Evolutionary conservation across 1,140 invertebrate genomes (phyloP).

Genomic region (Neodiprion virginianus): DNA sequence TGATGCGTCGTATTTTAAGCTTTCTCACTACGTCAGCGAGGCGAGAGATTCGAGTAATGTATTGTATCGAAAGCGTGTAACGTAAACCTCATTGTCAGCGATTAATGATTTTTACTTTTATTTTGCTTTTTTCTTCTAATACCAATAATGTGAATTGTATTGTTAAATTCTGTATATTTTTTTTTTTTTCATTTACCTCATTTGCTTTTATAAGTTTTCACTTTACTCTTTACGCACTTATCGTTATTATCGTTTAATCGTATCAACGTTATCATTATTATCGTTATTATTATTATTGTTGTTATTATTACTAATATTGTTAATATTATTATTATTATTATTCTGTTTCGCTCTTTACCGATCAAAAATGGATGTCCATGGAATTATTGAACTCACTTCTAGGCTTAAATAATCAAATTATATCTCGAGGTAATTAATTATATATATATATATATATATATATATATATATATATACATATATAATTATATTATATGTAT

Average conservation of each 20-base stretch:
- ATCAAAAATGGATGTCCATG: slow-evolving; percentile 12
- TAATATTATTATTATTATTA: neutral
- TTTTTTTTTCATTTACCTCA: too few relatives aligned
- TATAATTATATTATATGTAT: too few relatives aligned
- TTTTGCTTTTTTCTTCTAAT: neutral
- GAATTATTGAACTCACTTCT: slow-evolving; percentile 13
- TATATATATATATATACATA: too few relatives aligned
- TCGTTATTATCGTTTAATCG: too few relatives aligned
- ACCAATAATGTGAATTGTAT: neutral
- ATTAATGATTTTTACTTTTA: neutral
- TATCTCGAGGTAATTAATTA: slow-evolving; percentile 14
- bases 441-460: too few relatives aligned
- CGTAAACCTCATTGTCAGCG: slow-evolving; percentile 41
- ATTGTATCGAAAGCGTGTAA: slow-evolving; percentile 46
- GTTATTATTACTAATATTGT: slow-evolving; percentile 33
- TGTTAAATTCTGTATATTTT: too few relatives aligned
- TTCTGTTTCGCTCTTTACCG: neutral
- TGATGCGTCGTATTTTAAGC: slow-evolving; percentile 31
- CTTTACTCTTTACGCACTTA: too few relatives aligned
- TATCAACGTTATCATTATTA: too few relatives aligned
- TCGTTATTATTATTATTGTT: neutral
- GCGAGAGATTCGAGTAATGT: slow-evolving; percentile 46
- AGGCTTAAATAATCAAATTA: slow-evolving; percentile 28
- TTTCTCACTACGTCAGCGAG: slow-evolving; percentile 43
- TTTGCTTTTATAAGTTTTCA: too few relatives aligned